phyloP scores from a whole-genome alignment of 2,888 invertebrate genomes.

The Nephrotoma guestfalica region DNA sequence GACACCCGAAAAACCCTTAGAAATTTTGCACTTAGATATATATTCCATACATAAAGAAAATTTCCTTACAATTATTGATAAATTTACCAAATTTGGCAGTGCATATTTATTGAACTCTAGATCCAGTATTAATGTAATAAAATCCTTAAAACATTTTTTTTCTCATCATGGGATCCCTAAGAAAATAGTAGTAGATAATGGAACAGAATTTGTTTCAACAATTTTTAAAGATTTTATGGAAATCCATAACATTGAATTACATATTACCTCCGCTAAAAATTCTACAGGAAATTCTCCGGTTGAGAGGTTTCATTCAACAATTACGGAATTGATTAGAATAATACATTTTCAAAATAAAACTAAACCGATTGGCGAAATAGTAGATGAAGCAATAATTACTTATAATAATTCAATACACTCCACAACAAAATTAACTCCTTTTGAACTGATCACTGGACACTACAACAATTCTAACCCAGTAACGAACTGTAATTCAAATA shows the following conservation, averaged over 20 bases:
- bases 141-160: constrained; percentile 8
- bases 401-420: constrained; percentile 9
- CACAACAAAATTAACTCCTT: constrained; percentile 9
- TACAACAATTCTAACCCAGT: constrained; percentile 5
- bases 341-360: constrained; percentile 8
- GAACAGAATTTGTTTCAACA: constrained; percentile 8
- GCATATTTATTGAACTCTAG: constrained; percentile 8
- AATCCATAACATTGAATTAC: constrained; percentile 4
- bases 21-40: not conserved
- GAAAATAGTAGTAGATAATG: constrained; percentile 8
- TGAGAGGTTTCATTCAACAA: constrained; percentile 12
- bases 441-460: constrained; percentile 9
- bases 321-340: constrained; percentile 10
- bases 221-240: constrained; percentile 7
- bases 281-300: constrained; percentile 11
- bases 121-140: constrained; percentile 10
- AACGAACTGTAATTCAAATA: not conserved
- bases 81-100: constrained; percentile 10
- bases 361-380: constrained; percentile 9
- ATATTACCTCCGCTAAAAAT: constrained; percentile 9
- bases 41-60: not conserved
- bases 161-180: constrained; percentile 8
- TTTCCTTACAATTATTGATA: constrained; percentile 7
- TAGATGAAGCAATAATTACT: constrained; percentile 9
- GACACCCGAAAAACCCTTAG: not conserved